phyloP scores from a whole-genome alignment of 2,113 vertebrate species.

The Gambusia affinis region DNA sequence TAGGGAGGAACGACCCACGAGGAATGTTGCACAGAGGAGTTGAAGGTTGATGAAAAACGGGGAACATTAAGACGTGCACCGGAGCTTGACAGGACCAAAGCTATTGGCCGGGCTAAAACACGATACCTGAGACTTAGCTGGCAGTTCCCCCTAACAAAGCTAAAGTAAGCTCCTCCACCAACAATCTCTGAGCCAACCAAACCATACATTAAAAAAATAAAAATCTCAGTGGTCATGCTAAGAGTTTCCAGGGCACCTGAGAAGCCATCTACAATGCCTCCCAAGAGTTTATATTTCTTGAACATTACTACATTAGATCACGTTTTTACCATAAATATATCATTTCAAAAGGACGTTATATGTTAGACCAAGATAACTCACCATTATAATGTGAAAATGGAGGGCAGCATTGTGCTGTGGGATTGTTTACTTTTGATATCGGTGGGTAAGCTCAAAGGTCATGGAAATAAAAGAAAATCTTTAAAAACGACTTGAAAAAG shows the following conservation, averaged over 20 bases:
- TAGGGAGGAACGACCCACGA: constrained; percentile 43
- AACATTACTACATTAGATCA: too few species aligned
- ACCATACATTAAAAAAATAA: background rate
- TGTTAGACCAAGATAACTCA: too few species aligned
- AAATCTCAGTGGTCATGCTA: constrained; percentile 5
- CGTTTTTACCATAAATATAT: too few species aligned
- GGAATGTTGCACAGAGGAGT: constrained; percentile 52
- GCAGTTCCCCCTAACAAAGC: constrained; percentile 55
- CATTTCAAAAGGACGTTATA: too few species aligned
- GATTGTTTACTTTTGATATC: too few species aligned
- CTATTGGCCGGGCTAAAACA: constrained; percentile 57
- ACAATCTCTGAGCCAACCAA: constrained; percentile 49
- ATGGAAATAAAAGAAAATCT: too few species aligned
- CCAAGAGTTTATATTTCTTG: too few species aligned
- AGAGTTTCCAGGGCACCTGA: constrained; percentile 13
- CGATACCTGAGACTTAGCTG: constrained; percentile 59
- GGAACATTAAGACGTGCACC: constrained; percentile 42
- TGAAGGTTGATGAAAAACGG: constrained; percentile 20
- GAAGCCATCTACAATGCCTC: background rate
- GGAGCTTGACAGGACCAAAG: constrained; percentile 70
- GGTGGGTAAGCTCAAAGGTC: too few species aligned
- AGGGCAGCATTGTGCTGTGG: too few species aligned
- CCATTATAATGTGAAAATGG: too few species aligned
- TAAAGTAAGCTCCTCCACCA: constrained; percentile 6
- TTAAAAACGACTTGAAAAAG: too few species aligned